Base-by-base conservation (phyloP, 2,888 invertebrate species). In the Trypoxylon attenuatum region DNA sequence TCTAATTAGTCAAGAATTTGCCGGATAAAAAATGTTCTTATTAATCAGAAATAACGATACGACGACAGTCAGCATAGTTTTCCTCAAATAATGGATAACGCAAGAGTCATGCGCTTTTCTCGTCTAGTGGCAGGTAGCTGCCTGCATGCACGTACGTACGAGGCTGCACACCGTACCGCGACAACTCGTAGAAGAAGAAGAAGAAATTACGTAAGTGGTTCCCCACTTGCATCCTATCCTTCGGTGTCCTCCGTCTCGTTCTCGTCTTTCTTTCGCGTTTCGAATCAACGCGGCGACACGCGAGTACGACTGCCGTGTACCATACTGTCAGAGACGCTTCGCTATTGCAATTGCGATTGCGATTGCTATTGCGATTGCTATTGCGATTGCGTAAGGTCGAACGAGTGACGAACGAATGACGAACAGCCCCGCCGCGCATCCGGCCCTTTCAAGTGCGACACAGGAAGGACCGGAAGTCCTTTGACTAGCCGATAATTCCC, bases 401-500 rank as follows among this genome's bases (percentile, higher is more conserved):
- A 61, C 45, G 21, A 33, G 33, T 13, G 33, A 33, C n/a, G n/a
- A n/a, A n/a, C n/a, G n/a, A n/a, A n/a, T n/a, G n/a, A n/a, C 56
- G 62, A 33, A 42, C 53, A 53, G 25, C 69, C 57, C 60, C 27
- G 33, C 53, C 33, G 43, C 55, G 60, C 67, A 70, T 75, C 75
- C 75, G 72, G 75, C 70, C 70, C 76, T 76, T 70, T 75, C 59
- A 63, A 63, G 43, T 45, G 47, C 52, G 33, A 42, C 29, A 47
- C 33, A 71, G 67, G 74, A 68, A 75, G 66, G 65, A 62, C 75
- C 73, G 75, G 75, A 76, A 69, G 70, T 76, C 64, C 75, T 74
- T 74, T 71, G 74, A 69, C 55, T 57, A 22, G 45, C 21, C 51
- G 54, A 45, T 47, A 46, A 51, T 60, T 63, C 52, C 42, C 55